A percentile compares a stretch with the other conserved stretches of the same genome.
These are phyloP conservation scores for Hylaea fasciaria DNA, from an alignment of 2,888 invertebrate genomes.

Conservation along the genomic window DNA sequence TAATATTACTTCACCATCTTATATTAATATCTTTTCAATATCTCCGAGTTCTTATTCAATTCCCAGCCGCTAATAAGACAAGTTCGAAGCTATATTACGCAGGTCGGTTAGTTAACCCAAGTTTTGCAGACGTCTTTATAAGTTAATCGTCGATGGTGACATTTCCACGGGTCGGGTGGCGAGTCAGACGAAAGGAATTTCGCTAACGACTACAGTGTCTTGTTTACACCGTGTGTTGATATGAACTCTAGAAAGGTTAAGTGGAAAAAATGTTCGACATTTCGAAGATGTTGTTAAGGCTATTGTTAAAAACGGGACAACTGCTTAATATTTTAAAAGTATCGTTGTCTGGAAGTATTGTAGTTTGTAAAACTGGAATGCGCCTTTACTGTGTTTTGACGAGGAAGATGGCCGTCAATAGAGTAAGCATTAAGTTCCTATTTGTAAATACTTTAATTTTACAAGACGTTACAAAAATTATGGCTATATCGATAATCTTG, in stretches of 20 bases:
- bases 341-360: no score
- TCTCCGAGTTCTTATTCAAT: neutral
- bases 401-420: no score
- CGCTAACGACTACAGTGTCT: constrained; percentile 22
- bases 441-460: no score
- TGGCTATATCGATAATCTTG: no score
- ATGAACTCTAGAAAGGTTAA: constrained; percentile 2
- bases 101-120: constrained; percentile 26
- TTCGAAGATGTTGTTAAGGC: neutral
- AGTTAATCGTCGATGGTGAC: constrained; percentile 53
- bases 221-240: constrained; percentile 9
- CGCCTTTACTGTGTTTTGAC: no score
- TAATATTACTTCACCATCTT: neutral
- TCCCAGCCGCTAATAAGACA: constrained; percentile 17
- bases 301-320: neutral
- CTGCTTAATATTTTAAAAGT: no score
- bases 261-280: neutral
- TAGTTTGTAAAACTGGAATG: no score
- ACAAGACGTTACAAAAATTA: no score
- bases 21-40: constrained; percentile 1
- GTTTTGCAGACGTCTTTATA: constrained; percentile 46
- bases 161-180: constrained; percentile 41
- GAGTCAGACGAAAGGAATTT: constrained; percentile 37
- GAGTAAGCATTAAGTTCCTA: no score
- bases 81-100: constrained; percentile 25